A percentile compares a stretch with the other conserved stretches of the same genome.
phyloP scores from a whole-genome alignment of 2,113 vertebrate genomes.

The Donacobius atricapilla region DNA sequence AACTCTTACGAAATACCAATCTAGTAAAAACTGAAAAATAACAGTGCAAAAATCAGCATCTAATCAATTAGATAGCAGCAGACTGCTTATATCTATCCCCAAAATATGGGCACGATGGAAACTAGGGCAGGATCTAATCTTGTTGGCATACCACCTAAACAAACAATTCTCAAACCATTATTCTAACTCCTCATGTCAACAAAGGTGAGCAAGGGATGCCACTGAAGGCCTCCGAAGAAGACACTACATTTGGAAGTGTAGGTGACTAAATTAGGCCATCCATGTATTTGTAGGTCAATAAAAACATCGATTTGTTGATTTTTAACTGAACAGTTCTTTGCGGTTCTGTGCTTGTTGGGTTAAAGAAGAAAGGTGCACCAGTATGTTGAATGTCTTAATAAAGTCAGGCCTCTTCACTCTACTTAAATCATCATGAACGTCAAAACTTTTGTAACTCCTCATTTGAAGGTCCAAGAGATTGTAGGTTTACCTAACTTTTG shows the following conservation, averaged over 20 bases:
- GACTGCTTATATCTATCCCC: not conserved
- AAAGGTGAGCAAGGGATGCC: not conserved
- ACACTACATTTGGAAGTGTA: not conserved
- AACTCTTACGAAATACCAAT: not conserved
- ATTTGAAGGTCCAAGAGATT: not conserved
- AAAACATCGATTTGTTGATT: not conserved
- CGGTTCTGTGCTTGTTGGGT: not conserved
- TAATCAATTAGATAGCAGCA: not conserved
- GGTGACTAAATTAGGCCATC: not conserved
- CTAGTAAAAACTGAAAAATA: not conserved
- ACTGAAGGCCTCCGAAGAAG: not conserved
- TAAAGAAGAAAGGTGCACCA: not conserved
- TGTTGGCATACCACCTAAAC: not conserved
- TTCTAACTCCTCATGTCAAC: not conserved
- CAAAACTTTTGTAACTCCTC: not conserved
- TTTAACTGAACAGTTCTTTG: not conserved
- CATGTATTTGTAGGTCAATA: not conserved
- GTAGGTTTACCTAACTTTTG: not conserved
- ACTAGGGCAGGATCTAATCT: not conserved
- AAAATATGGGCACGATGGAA: not conserved
- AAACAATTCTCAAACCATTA: not conserved
- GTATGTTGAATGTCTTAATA: not conserved
- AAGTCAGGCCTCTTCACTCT: not conserved
- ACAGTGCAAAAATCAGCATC: not conserved
- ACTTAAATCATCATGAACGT: not conserved